Conservation (phyloP, 2,113 vertebrate genomes). For the Petroica traversi region DNA sequence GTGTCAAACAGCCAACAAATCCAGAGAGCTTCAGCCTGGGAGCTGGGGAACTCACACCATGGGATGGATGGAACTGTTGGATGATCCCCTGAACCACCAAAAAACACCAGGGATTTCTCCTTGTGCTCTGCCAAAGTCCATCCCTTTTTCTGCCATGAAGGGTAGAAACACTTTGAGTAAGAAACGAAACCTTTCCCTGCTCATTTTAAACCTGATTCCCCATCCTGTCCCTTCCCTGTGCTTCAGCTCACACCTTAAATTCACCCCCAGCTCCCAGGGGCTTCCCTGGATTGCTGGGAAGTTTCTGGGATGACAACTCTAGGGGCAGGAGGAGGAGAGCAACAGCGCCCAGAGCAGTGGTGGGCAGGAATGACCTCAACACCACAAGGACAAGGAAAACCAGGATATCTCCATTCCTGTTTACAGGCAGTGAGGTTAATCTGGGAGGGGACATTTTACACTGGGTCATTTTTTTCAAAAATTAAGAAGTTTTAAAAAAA, state of each 20-base stretch:
- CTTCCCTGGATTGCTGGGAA: background rate
- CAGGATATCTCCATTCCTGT: background rate
- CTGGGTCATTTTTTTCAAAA: background rate
- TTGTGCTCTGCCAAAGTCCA: background rate
- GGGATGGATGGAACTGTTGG: background rate
- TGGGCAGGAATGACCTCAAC: background rate
- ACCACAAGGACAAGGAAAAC: background rate
- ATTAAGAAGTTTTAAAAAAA: background rate
- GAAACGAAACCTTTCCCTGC: background rate
- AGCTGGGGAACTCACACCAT: too few relatives aligned
- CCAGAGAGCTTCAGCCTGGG: background rate
- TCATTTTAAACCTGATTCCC: background rate
- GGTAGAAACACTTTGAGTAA: background rate
- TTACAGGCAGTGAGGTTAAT: background rate
- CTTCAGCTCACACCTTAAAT: too few relatives aligned
- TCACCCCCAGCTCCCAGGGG: background rate
- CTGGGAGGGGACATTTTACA: background rate
- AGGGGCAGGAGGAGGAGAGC: background rate
- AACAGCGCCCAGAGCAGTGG: background rate
- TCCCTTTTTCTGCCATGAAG: background rate
- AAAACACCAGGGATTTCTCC: background rate
- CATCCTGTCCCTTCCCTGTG: too few relatives aligned
- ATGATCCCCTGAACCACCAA: background rate
- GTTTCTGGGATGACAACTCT: background rate
- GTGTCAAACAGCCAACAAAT: background rate